Evolutionary conservation across 2,888 invertebrate species (phyloP).

Genomic region (Trachelus troglodyta): DNA sequence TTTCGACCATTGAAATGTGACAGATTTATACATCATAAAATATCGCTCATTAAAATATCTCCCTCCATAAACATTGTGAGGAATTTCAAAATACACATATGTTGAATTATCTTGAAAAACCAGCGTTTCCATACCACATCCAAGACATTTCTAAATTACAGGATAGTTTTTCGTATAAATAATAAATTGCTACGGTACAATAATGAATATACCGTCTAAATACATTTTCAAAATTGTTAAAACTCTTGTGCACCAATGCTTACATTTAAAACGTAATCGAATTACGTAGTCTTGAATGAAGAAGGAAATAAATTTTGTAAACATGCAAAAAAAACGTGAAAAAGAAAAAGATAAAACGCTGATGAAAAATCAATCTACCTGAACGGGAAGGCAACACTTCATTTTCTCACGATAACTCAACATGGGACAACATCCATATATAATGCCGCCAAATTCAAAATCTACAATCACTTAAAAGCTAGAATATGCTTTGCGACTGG

Average conservation of each 20-base stretch:
- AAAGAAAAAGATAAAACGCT: background rate
- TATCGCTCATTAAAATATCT: background rate
- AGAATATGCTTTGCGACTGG: background rate
- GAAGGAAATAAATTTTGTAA: background rate
- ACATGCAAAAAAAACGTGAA: background rate
- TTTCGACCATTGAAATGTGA: slow-evolving; percentile 21
- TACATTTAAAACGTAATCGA: background rate
- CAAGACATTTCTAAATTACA: background rate
- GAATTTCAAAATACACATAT: background rate
- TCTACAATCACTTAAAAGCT: background rate
- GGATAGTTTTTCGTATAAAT: background rate
- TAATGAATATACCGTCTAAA: background rate
- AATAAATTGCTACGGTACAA: background rate
- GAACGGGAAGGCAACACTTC: background rate
- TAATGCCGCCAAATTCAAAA: background rate
- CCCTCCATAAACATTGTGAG: background rate
- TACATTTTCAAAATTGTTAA: background rate
- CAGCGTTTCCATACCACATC: background rate
- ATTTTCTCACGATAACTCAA: background rate
- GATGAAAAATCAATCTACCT: background rate
- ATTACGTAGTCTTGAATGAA: background rate
- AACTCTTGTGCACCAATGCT: background rate
- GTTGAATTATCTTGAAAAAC: slow-evolving; percentile 20
- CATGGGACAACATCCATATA: background rate
- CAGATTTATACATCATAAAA: background rate